phyloP scores from a whole-genome alignment of 2,888 invertebrate species.

The Zelleria hepariella region DNA sequence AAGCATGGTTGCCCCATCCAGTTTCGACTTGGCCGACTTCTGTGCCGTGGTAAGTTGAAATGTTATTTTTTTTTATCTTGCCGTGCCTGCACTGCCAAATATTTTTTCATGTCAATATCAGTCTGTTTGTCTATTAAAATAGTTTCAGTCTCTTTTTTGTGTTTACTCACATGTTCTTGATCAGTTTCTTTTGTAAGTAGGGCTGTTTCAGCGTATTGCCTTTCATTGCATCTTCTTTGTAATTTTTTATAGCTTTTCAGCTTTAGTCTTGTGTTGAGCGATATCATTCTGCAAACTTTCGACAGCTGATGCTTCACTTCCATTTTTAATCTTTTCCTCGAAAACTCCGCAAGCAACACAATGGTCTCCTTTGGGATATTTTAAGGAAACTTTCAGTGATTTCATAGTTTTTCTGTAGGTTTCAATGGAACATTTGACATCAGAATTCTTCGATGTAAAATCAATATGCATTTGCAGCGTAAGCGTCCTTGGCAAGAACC shows the following conservation, averaged over 20 bases:
- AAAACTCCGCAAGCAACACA: slow-evolving; percentile 11
- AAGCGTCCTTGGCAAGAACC: slow-evolving; percentile 11
- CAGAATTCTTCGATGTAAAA: slow-evolving; percentile 12
- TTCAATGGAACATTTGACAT: slow-evolving; percentile 7
- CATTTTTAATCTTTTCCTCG: slow-evolving; percentile 9
- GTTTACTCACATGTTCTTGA: no score
- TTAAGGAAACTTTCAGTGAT: slow-evolving; percentile 13
- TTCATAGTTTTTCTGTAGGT: slow-evolving; percentile 10
- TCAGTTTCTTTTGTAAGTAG: no score
- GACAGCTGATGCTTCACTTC: slow-evolving; percentile 5
- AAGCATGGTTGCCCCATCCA: no score
- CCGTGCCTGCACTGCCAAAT: no score
- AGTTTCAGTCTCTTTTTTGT: no score
- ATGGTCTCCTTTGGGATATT: slow-evolving; percentile 9
- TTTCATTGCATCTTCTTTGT: slow-evolving; percentile 9
- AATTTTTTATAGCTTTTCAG: slow-evolving; percentile 11
- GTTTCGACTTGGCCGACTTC: no score
- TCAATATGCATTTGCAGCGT: slow-evolving; percentile 12
- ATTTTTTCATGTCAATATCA: no score
- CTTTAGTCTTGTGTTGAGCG: slow-evolving; percentile 9
- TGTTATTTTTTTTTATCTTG: no score
- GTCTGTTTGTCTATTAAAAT: no score
- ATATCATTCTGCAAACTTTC: slow-evolving; percentile 6
- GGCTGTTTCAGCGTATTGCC: not conserved
- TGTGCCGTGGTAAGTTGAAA: no score